These are phyloP conservation scores for Stenurella melanura DNA, from an alignment of 2,888 invertebrate species.

Conservation along the genomic window DNA sequence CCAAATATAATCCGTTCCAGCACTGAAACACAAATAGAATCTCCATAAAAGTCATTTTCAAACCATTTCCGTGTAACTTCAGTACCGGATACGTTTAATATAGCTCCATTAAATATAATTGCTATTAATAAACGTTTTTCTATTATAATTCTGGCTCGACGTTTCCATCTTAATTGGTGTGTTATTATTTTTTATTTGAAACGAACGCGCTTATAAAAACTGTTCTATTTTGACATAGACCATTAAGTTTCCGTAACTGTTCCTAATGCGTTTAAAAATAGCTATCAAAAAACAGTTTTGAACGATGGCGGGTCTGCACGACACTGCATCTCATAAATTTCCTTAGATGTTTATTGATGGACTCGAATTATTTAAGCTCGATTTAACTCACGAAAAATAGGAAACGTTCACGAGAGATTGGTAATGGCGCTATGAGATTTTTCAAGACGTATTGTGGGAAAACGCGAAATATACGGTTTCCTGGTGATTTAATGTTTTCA, in stretches of 20 bases:
- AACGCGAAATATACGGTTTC: conserved; percentile 12
- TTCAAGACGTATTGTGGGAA: conserved; percentile 39
- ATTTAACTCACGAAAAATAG: conserved; percentile 54
- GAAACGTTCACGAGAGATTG: conserved; percentile 42
- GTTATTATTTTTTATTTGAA: not conserved
- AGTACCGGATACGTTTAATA: not conserved
- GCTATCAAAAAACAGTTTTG: conserved; percentile 38
- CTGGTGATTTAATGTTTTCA: not conserved
- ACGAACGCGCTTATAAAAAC: not conserved
- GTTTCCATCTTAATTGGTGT: not conserved
- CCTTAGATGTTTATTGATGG: conserved; percentile 54
- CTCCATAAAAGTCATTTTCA: not conserved
- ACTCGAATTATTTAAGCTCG: conserved; percentile 51
- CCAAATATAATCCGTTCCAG: too few species aligned
- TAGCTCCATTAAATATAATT: conserved; percentile 13
- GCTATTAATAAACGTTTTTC: conserved; percentile 16
- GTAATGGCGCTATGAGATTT: conserved; percentile 37
- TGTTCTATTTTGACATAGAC: not conserved
- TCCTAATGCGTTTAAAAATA: conserved; percentile 38
- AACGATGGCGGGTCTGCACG: conserved; percentile 31
- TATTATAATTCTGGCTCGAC: not conserved
- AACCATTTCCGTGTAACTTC: not conserved
- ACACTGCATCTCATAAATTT: conserved; percentile 47
- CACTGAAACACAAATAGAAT: not conserved
- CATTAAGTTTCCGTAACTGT: conserved; percentile 31